phyloP scores from a whole-genome alignment of 2,888 invertebrate species.

The Gortyna flavago region DNA sequence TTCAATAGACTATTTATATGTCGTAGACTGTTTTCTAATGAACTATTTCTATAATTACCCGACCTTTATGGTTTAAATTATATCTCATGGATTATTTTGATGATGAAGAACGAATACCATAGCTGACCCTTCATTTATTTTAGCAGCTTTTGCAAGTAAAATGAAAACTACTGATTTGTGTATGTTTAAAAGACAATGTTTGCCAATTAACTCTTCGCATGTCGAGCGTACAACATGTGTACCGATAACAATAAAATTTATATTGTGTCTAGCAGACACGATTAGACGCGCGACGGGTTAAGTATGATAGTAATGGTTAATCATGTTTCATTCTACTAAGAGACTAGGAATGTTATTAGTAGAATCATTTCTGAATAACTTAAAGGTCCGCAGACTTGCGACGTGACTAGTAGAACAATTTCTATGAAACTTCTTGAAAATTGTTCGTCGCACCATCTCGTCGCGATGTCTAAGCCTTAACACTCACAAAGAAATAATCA shows the following conservation, averaged over 20 bases:
- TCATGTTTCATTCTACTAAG: not conserved
- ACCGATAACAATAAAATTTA: no score
- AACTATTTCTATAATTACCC: not conserved
- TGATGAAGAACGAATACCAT: not conserved
- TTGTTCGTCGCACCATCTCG: no score
- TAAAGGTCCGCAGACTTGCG: not conserved
- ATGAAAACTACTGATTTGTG: not conserved
- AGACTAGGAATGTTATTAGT: not conserved
- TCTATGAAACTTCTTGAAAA: no score
- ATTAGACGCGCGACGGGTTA: no score
- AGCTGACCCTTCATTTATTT: not conserved
- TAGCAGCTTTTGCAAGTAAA: not conserved
- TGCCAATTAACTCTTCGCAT: no score
- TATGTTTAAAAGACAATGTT: not conserved
- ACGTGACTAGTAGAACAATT: no score
- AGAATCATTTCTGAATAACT: not conserved
- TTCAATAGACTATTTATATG: not conserved
- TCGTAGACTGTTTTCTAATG: slow-evolving; percentile 2
- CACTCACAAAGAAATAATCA: not conserved
- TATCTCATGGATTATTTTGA: not conserved
- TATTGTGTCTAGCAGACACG: no score
- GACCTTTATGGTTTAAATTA: not conserved
- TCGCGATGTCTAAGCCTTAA: no score
- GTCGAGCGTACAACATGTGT: no score
- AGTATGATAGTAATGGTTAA: not conserved